These are phyloP conservation scores for Eulemur rufifrons DNA, from an alignment of 2,113 vertebrate species.

Conservation along the genomic window DNA sequence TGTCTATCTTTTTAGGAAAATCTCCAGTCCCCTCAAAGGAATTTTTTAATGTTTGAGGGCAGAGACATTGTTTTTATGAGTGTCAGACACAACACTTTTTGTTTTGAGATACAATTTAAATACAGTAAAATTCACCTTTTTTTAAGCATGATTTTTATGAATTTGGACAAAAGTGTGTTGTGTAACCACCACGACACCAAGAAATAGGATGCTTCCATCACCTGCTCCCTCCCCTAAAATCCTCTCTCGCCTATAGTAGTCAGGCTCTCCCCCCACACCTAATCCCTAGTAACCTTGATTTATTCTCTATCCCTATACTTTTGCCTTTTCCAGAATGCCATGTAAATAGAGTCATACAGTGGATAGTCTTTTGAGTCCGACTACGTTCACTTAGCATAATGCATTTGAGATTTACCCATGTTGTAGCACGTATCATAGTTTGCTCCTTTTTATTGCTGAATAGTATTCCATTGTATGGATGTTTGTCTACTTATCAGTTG, in stretches of 20 bases:
- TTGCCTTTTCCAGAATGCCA: neutral
- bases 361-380: neutral
- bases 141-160: neutral
- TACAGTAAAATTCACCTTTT: neutral
- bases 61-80: neutral
- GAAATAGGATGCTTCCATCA: neutral
- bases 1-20: neutral
- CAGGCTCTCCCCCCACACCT: neutral
- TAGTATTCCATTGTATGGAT: neutral
- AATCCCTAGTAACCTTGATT: neutral
- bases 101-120: neutral
- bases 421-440: neutral
- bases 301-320: neutral
- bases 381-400: neutral
- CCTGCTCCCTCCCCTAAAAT: neutral
- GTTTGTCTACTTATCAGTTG: neutral
- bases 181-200: neutral
- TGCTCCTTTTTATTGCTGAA: neutral
- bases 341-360: neutral
- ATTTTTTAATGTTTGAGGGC: neutral
- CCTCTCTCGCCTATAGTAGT: neutral
- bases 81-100: neutral
- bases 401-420: neutral
- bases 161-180: neutral
- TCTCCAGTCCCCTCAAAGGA: neutral